Conservation (phyloP, 2,888 invertebrate genomes). For the Adelphocoris suturalis region DNA sequence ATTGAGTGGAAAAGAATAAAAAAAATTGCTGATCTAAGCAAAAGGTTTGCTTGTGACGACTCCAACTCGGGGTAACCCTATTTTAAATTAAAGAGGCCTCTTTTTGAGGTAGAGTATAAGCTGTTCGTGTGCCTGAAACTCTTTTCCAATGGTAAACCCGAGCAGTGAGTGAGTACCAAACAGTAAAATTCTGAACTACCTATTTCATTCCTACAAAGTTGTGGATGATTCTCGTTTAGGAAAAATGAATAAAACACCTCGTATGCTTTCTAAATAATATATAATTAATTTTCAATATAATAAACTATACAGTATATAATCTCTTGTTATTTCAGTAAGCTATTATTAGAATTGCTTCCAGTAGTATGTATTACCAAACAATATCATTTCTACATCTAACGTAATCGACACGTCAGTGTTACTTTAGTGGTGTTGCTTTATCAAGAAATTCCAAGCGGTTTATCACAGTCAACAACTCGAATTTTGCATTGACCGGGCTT, state of each 20-base stretch:
- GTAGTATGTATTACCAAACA: not conserved
- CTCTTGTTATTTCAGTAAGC: slow-evolving; percentile 38
- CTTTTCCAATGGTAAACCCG: too few species aligned
- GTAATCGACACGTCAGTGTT: slow-evolving; percentile 43
- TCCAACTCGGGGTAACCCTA: too few species aligned
- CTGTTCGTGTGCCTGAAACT: too few species aligned
- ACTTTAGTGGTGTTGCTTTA: slow-evolving; percentile 15
- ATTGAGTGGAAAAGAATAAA: too few species aligned
- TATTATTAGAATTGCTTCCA: slow-evolving; percentile 40
- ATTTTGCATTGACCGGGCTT: slow-evolving; percentile 1
- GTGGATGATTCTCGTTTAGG: not conserved
- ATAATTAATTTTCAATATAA: slow-evolving; percentile 40
- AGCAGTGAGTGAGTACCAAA: too few species aligned
- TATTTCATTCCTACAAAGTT: too few species aligned
- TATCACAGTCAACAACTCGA: slow-evolving; percentile 47
- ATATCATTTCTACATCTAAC: not conserved
- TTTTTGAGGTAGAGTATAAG: too few species aligned
- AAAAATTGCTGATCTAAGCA: too few species aligned
- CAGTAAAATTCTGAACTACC: too few species aligned
- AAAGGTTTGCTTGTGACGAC: too few species aligned
- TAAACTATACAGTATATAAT: slow-evolving; percentile 52
- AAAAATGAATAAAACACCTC: not conserved
- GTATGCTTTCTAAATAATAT: slow-evolving; percentile 49
- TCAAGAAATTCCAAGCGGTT: slow-evolving; percentile 35
- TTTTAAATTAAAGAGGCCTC: too few species aligned